A percentile compares a stretch with the other conserved stretches of the same genome.
Evolutionary conservation across 2,113 vertebrate species (phyloP).

Genomic region (Propithecus coquereli): DNA sequence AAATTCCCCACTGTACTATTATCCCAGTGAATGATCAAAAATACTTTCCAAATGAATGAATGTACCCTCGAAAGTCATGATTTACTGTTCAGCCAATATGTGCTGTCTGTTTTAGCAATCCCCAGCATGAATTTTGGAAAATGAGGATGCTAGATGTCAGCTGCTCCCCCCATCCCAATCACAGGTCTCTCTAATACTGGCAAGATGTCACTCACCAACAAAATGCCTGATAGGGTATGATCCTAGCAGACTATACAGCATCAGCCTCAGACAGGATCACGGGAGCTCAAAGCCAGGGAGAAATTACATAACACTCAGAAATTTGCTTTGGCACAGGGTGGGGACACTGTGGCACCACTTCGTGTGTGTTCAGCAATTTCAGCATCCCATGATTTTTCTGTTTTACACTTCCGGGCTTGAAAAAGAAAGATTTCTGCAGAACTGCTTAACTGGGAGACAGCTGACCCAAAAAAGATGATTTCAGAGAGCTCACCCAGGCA

Average conservation of each 20-base stretch:
- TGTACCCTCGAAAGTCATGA: background rate
- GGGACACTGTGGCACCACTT: slow-evolving; percentile 82
- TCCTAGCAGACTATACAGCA: background rate
- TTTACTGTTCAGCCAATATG: background rate
- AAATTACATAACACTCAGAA: slow-evolving; percentile 71
- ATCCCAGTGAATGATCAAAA: slow-evolving; percentile 47
- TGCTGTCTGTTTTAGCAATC: background rate
- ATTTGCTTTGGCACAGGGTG: slow-evolving; percentile 83
- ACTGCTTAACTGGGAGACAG: slow-evolving; percentile 63
- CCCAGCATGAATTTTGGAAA: background rate
- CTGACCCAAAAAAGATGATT: slow-evolving; percentile 15
- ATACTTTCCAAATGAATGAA: slow-evolving; percentile 60
- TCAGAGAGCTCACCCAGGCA: background rate
- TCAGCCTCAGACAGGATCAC: slow-evolving; percentile 8
- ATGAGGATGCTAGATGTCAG: background rate
- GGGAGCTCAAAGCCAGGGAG: slow-evolving; percentile 27
- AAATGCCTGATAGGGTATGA: background rate
- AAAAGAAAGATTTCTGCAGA: slow-evolving; percentile 56
- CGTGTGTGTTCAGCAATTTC: slow-evolving; percentile 80
- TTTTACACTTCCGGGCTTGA: slow-evolving; percentile 67
- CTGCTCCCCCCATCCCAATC: background rate
- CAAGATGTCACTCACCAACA: background rate
- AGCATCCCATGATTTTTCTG: slow-evolving; percentile 76
- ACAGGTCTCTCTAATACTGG: background rate
- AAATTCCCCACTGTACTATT: slow-evolving; percentile 35